phyloP scores from a whole-genome alignment of 2,113 vertebrate genomes.

The Vanacampus margaritifer region DNA sequence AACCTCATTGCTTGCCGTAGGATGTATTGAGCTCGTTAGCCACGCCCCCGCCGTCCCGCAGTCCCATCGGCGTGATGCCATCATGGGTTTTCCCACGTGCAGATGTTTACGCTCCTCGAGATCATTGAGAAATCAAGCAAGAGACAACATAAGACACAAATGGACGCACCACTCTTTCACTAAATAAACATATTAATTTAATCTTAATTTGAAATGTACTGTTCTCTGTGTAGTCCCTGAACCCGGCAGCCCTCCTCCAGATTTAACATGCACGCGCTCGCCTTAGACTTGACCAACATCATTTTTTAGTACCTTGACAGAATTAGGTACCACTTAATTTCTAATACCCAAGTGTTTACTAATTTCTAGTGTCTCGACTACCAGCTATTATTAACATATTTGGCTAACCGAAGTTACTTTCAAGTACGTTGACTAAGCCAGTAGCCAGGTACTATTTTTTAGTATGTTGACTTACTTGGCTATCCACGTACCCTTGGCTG shows the following conservation, averaged over 20 bases:
- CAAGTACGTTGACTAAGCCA: too few species aligned
- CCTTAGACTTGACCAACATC: conserved; percentile 70
- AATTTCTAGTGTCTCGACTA: too few species aligned
- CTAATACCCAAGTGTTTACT: too few species aligned
- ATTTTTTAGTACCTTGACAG: background rate
- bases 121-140: conserved; percentile 25
- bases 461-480: too few species aligned
- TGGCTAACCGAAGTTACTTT: too few species aligned
- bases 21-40: background rate
- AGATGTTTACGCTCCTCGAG: conserved; percentile 75
- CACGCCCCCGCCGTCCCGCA: background rate
- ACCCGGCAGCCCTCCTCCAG: conserved; percentile 29
- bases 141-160: background rate
- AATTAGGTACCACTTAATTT: background rate
- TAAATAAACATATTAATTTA: background rate
- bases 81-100: conserved; percentile 72
- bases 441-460: too few species aligned
- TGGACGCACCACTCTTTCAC: background rate
- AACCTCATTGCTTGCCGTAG: background rate
- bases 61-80: conserved; percentile 28
- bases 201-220: too few species aligned
- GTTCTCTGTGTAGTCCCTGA: background rate
- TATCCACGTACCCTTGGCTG: too few species aligned
- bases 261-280: conserved; percentile 58
- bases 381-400: too few species aligned